phyloP scores from a whole-genome alignment of 2,888 invertebrate species.

The Apamea sordens region DNA sequence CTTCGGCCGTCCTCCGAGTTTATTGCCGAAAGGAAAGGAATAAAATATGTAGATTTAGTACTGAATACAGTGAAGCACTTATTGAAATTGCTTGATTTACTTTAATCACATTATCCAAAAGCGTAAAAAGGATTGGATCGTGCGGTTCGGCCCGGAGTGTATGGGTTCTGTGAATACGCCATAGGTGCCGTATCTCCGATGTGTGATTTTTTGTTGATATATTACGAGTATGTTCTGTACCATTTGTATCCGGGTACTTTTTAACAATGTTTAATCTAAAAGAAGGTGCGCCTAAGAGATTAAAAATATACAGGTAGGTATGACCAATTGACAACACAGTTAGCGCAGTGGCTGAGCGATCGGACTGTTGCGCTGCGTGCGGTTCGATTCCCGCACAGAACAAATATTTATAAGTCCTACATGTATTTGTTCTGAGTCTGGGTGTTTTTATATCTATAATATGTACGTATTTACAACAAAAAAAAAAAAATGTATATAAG shows the following conservation, averaged over 20 bases:
- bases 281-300: not conserved
- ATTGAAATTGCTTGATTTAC: slow-evolving; percentile 89
- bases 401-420: too few relatives aligned
- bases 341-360: too few relatives aligned
- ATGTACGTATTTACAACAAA: too few relatives aligned
- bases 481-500: too few relatives aligned
- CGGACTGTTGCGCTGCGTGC: too few relatives aligned
- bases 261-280: not conserved
- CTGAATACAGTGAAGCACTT: slow-evolving; percentile 80
- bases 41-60: slow-evolving; percentile 87
- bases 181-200: slow-evolving; percentile 53
- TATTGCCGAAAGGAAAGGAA: slow-evolving; percentile 69
- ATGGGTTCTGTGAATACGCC: slow-evolving; percentile 68
- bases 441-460: too few relatives aligned
- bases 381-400: too few relatives aligned
- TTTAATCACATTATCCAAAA: slow-evolving; percentile 84
- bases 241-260: slow-evolving; percentile 20
- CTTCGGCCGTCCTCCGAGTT: slow-evolving; percentile 49
- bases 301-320: too few relatives aligned
- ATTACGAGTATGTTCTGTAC: too few relatives aligned
- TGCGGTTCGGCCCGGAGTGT: slow-evolving; percentile 66
- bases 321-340: too few relatives aligned
- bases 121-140: slow-evolving; percentile 82
- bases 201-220: slow-evolving; percentile 40
- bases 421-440: too few relatives aligned